Percentiles rank a stretch among this genome's conserved stretches.
Evolutionary conservation across 2,888 invertebrate genomes (phyloP).

Genomic region (Mactromeris polynyma): DNA sequence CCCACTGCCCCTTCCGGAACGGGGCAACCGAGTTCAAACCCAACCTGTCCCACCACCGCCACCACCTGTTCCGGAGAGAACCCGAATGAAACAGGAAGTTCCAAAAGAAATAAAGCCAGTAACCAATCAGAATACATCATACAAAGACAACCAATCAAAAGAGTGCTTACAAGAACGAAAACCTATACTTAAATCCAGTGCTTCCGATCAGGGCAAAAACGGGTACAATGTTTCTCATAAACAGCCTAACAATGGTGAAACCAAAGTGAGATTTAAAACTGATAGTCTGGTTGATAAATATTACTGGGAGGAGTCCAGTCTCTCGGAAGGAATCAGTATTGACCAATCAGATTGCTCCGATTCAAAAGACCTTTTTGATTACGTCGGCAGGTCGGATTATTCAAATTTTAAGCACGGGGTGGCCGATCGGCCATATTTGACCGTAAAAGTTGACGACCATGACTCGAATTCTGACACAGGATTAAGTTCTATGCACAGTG

Average conservation of each 20-base stretch:
- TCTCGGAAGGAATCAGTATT: conserved; percentile 70
- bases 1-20: conserved; percentile 60
- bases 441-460: conserved; percentile 83
- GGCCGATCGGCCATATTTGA: conserved; percentile 62
- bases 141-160: conserved; percentile 17
- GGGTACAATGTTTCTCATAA: conserved; percentile 47
- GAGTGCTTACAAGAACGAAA: conserved; percentile 52
- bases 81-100: conserved; percentile 33
- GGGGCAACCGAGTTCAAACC: conserved; percentile 33
- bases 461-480: conserved; percentile 89
- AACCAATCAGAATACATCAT: conserved; percentile 22
- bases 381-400: conserved; percentile 38
- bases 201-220: conserved; percentile 46
- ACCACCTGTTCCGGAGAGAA: conserved; percentile 53
- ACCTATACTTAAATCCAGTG: conserved; percentile 63
- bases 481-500: conserved; percentile 88
- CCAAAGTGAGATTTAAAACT: conserved; percentile 69
- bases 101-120: neutral
- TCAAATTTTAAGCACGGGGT: conserved; percentile 56
- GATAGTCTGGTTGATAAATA: conserved; percentile 66
- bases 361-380: conserved; percentile 65
- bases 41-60: conserved; percentile 26
- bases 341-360: conserved; percentile 71
- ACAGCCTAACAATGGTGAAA: conserved; percentile 51
- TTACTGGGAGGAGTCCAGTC: conserved; percentile 69